phyloP scores from a whole-genome alignment of 2,113 vertebrate genomes.

The Tautogolabrus adspersus region DNA sequence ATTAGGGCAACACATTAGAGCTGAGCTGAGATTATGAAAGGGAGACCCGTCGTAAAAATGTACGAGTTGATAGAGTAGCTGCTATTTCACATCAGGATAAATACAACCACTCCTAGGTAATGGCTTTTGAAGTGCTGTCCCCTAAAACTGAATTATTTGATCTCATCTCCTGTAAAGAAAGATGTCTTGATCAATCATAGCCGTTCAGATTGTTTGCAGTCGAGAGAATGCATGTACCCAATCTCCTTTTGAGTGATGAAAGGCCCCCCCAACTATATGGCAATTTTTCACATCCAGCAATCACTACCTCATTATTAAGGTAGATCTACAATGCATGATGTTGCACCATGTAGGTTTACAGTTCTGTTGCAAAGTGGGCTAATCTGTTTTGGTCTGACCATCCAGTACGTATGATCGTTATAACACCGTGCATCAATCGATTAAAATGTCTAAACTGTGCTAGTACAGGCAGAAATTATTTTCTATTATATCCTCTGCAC shows the following conservation, averaged over 20 bases:
- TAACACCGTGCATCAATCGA: no score
- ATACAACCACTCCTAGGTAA: conserved; percentile 65
- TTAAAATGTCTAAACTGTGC: no score
- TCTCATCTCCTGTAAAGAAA: conserved; percentile 31
- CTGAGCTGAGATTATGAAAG: conserved; percentile 60
- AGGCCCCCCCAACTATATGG: conserved; percentile 13
- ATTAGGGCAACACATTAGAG: conserved; percentile 73
- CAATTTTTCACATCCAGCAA: conserved; percentile 19
- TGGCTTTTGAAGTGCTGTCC: conserved; percentile 58
- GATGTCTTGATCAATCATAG: conserved; percentile 49
- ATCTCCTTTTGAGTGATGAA: conserved; percentile 21
- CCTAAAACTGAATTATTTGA: conserved; percentile 58
- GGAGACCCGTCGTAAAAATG: conserved; percentile 60
- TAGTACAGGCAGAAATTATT: no score
- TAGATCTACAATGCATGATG: neutral
- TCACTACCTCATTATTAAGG: conserved; percentile 23
- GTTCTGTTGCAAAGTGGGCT: neutral
- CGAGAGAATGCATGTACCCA: conserved; percentile 21
- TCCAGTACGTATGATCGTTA: no score
- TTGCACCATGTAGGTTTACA: neutral
- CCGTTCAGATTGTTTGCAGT: conserved; percentile 43
- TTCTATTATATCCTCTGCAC: no score
- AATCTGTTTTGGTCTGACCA: no score
- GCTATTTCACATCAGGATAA: conserved; percentile 67
- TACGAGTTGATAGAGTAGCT: conserved; percentile 60